phyloP scores from a whole-genome alignment of 2,797 vertebrate species.

The Eremophila alpestris region DNA sequence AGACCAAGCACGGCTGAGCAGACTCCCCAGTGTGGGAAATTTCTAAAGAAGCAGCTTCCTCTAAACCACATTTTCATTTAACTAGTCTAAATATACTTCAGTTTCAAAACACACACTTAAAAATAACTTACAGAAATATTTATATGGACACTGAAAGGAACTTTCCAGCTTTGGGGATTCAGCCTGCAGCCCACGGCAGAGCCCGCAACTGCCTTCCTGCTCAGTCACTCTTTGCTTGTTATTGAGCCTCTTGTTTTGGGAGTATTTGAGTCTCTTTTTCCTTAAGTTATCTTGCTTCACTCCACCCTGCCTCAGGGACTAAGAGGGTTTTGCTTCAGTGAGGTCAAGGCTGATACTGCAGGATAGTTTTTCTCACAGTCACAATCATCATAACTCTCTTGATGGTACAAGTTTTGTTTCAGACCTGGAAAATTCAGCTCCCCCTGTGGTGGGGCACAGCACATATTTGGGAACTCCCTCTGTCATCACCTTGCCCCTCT shows the following conservation, averaged over 20 bases:
- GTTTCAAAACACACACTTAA: conserved; percentile 65
- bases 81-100: conserved; percentile 68
- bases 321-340: conserved; percentile 12
- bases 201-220: conserved; percentile 30
- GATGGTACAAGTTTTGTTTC: not conserved
- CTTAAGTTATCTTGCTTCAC: conserved; percentile 36
- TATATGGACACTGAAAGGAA: conserved; percentile 36
- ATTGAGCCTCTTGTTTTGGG: conserved; percentile 38
- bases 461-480: not conserved
- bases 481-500: not conserved
- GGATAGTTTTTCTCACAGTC: conserved; percentile 25
- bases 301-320: conserved; percentile 30
- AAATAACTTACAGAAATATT: conserved; percentile 73
- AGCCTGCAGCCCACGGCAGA: conserved; percentile 13
- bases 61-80: conserved; percentile 60
- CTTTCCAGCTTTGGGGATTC: conserved; percentile 54
- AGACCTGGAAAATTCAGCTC: not conserved
- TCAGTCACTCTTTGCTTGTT: not conserved
- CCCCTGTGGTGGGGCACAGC: not conserved
- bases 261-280: conserved; percentile 43
- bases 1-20: not conserved
- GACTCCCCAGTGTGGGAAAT: conserved; percentile 63
- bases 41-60: conserved; percentile 31
- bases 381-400: not conserved
- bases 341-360: not conserved